Base-by-base conservation (phyloP, 1,140 invertebrate genomes). In the Oreohelix idahoensis region DNA sequence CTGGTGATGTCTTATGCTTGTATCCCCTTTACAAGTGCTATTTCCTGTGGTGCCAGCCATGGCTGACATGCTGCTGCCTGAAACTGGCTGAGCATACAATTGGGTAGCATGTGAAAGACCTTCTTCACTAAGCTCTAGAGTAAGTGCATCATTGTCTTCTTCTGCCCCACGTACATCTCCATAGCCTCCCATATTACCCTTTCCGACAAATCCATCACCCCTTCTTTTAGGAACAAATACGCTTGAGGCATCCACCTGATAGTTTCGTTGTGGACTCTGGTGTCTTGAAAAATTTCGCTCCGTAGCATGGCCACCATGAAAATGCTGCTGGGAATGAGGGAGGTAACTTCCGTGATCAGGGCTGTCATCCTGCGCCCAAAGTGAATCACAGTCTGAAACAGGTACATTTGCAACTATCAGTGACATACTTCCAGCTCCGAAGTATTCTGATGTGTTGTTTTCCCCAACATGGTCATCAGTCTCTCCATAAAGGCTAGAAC, bases 91-190 rank as follows among this genome's bases (percentile, higher is more conserved):
- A 36, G 79, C 79, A 73, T 81, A 81, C 79, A 73, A 73, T 38
- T 81, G 79, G n/a, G 70, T 82, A 29, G 35, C 42, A 15, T 82
- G 80, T 36, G 73, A 71, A 39, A 82, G 29, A 32, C 80, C 80
- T n/a, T 82, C 80, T 42, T 82, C 80, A 75, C 80, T 74, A 29
- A 82, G 80, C n/a, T 82, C 80, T 20, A 75, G n/a, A 45, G 38
- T 80, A n/a, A 80, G 42, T 29, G 69, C 79, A 71, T 80, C 79
- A 42, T 77, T 77, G 39, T 66, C 74, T 13, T 83, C 73, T 58
- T 66, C 73, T 15, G 10, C 45, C 32, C 23, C 63, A 45, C 23
- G 42, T 26, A 38, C 74, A 69, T 83, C 74, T 32, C 73, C 82
- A 71, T 69, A 70, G 32, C 76, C 66, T 79, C 81, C 81, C 58